Conservation (phyloP, 2,888 invertebrate genomes). For the Pristionchus exspectatus region DNA sequence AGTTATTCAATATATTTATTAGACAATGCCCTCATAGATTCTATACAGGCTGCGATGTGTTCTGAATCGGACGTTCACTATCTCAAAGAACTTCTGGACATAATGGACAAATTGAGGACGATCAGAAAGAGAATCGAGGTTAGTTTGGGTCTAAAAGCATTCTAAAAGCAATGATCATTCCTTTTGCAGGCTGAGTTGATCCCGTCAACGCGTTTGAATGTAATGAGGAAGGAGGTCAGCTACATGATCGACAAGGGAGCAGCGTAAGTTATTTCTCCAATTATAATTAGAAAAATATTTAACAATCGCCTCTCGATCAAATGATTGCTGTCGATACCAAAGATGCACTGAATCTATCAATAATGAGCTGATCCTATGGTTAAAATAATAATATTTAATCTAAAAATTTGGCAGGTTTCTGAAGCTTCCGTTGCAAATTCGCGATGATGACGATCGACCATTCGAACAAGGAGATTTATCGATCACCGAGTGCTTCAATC, state of each 20-base stretch:
- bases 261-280: slow-evolving; percentile 51
- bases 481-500: slow-evolving; percentile 56
- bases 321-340: neutral
- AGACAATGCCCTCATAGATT: too few species aligned
- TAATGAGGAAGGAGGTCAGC: slow-evolving; percentile 60
- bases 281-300: neutral
- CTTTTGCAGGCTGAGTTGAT: slow-evolving; percentile 61
- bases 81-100: slow-evolving; percentile 10
- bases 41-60: neutral
- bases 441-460: slow-evolving; percentile 58
- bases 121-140: slow-evolving; percentile 44
- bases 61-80: slow-evolving; percentile 50
- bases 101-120: slow-evolving; percentile 20
- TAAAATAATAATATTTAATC: neutral
- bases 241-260: slow-evolving; percentile 64
- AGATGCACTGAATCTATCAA: neutral
- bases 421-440: slow-evolving; percentile 64
- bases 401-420: slow-evolving; percentile 54
- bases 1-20: too few species aligned
- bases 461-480: slow-evolving; percentile 57
- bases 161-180: too few species aligned
- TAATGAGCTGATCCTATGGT: neutral
- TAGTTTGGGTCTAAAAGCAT: neutral
- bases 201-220: slow-evolving; percentile 64
- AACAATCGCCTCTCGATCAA: neutral